phyloP scores from a whole-genome alignment of 2,113 vertebrate species.

The Scolopax mira region DNA sequence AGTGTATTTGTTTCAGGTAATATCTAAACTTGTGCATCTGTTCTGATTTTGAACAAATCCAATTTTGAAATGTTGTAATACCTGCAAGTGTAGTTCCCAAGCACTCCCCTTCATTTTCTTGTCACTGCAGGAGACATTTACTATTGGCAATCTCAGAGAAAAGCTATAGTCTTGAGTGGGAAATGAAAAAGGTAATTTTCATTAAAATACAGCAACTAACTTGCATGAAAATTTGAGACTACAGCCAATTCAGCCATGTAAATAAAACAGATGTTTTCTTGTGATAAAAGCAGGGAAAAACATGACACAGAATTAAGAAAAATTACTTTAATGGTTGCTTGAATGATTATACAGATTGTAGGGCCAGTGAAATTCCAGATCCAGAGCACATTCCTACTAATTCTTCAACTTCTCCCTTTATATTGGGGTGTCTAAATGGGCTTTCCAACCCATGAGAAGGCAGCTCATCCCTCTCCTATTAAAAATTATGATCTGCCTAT shows the following conservation, averaged over 20 bases:
- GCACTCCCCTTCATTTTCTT: conserved; percentile 56
- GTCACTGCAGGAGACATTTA: conserved; percentile 63
- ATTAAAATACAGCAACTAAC: conserved; percentile 45
- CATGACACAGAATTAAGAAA: neutral
- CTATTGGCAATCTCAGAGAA: conserved; percentile 55
- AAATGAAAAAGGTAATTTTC: conserved; percentile 62
- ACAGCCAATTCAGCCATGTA: conserved; percentile 33
- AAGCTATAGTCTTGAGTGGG: conserved; percentile 31
- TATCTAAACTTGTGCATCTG: conserved; percentile 34
- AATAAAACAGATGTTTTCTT: conserved; percentile 57
- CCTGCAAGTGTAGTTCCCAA: conserved; percentile 26
- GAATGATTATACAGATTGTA: neutral
- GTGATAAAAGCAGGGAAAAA: neutral
- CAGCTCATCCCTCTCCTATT: neutral
- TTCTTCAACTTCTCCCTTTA: neutral
- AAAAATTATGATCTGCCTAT: neutral
- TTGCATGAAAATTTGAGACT: conserved; percentile 19
- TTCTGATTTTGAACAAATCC: conserved; percentile 8
- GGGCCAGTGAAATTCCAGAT: neutral
- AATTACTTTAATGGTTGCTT: neutral
- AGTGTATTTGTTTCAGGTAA: neutral
- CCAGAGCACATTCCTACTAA: neutral
- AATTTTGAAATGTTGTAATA: conserved; percentile 30
- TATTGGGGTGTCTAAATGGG: neutral
- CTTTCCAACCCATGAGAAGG: neutral